These are phyloP conservation scores for Ataeniobius toweri DNA, from an alignment of 2,797 vertebrate genomes.

Conservation along the genomic window DNA sequence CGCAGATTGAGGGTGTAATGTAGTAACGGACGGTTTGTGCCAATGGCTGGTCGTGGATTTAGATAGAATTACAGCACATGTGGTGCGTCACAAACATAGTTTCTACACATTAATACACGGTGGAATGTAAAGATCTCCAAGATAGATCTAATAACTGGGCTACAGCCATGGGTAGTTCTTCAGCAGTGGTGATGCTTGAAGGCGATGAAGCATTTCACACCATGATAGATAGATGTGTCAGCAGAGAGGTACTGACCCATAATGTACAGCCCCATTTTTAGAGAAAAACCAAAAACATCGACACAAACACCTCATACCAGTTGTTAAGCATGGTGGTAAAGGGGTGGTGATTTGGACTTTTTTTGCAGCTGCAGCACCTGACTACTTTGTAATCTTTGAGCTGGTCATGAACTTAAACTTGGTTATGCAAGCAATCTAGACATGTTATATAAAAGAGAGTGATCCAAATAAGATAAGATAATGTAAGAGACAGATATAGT, in stretches of 20 bases:
- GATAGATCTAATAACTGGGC: not conserved
- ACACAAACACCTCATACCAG: no score
- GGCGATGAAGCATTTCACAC: not conserved
- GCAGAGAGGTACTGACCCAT: not conserved
- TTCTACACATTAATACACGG: not conserved
- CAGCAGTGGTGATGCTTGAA: not conserved
- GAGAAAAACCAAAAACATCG: no score
- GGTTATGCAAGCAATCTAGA: no score
- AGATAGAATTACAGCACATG: not conserved
- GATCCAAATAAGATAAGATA: no score
- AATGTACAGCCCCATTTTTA: no score
- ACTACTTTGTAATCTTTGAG: no score
- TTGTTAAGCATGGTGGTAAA: no score
- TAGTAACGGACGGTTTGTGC: not conserved
- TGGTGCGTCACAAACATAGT: not conserved
- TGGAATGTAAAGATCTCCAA: not conserved
- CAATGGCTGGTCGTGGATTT: not conserved
- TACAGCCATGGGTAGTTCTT: not conserved
- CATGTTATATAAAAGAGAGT: no score
- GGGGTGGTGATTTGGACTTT: no score
- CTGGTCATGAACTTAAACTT: no score
- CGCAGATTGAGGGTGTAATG: not conserved
- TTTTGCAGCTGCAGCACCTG: no score
- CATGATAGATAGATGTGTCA: not conserved
- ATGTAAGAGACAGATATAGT: no score